Evolutionary conservation across 37 sponge, comb jelly and placozoan species (phyloP).

Genomic region (Beroe forskalii): DNA sequence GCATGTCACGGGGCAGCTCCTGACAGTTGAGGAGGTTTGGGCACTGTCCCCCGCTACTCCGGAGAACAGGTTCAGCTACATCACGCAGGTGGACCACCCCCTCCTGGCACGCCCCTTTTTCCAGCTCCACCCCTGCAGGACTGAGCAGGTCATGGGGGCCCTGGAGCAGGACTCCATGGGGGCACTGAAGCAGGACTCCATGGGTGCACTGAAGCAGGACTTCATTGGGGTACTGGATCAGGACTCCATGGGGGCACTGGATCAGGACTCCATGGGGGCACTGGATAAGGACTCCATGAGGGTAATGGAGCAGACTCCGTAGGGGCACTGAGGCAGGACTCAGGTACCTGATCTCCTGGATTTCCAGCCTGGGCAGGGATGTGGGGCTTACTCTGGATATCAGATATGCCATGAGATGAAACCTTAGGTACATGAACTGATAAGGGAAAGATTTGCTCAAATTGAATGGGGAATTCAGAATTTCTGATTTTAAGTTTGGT

Average conservation of each 20-base stretch:
- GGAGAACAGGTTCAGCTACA: conserved; percentile 12
- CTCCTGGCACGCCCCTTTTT: conserved; percentile 76
- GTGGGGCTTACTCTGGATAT: conserved; percentile 36
- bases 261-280: neutral
- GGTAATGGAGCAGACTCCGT: neutral
- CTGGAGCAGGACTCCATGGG: conserved; percentile 12
- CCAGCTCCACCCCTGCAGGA: conserved; percentile 90
- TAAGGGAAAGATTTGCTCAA: too few species aligned
- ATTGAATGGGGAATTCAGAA: too few species aligned
- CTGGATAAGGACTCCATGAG: too few species aligned
- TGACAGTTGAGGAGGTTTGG: conserved; percentile 79
- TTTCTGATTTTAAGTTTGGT: too few species aligned
- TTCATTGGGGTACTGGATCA: neutral
- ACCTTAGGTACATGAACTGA: too few species aligned
- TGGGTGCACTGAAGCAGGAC: neutral
- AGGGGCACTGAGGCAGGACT: neutral
- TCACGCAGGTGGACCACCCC: conserved; percentile 89
- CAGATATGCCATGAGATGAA: conserved; percentile 40
- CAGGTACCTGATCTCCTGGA: conserved; percentile 40
- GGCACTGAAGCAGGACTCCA: too few species aligned
- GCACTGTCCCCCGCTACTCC: conserved; percentile 35
- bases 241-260: conserved; percentile 72
- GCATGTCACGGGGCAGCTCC: conserved; percentile 68
- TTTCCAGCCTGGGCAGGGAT: neutral
- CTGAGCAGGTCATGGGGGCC: conserved; percentile 73